A percentile compares a stretch with the other conserved stretches of the same genome.
phyloP scores from a whole-genome alignment of 2,113 vertebrate genomes.

The Myiozetetes cayanensis region DNA sequence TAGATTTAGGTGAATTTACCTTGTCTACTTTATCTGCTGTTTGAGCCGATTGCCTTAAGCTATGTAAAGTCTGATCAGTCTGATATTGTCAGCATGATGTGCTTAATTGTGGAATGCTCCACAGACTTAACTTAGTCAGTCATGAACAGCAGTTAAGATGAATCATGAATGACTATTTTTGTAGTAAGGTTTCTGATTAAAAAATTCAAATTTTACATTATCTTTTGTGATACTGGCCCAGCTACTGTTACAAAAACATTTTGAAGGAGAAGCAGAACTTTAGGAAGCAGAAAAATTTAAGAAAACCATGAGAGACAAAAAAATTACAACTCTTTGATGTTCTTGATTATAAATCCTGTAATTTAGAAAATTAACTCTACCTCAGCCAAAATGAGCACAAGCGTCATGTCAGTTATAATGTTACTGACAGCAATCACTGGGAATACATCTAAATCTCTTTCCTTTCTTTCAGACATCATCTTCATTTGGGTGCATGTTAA shows the following conservation, averaged over 20 bases:
- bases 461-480: constrained; percentile 43
- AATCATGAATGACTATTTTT: neutral
- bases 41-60: neutral
- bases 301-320: constrained; percentile 22
- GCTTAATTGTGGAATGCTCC: neutral
- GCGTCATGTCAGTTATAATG: constrained; percentile 35
- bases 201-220: neutral
- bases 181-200: neutral
- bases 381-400: neutral
- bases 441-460: constrained; percentile 45
- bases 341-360: constrained; percentile 57
- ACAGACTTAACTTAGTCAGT: neutral
- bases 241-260: neutral
- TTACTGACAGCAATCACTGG: constrained; percentile 14
- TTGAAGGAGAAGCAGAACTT: neutral
- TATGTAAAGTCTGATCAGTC: neutral
- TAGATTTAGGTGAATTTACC: neutral
- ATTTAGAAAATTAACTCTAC: neutral
- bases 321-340: constrained; percentile 36
- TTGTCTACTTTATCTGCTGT: neutral
- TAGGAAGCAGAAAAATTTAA: neutral
- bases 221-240: neutral
- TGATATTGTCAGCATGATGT: neutral
- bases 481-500: constrained; percentile 57
- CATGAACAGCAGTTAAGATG: neutral